A percentile compares a stretch with the other conserved stretches of the same genome.
phyloP scores from a whole-genome alignment of 1,140 invertebrate genomes.

The Caerostris extrusa region DNA sequence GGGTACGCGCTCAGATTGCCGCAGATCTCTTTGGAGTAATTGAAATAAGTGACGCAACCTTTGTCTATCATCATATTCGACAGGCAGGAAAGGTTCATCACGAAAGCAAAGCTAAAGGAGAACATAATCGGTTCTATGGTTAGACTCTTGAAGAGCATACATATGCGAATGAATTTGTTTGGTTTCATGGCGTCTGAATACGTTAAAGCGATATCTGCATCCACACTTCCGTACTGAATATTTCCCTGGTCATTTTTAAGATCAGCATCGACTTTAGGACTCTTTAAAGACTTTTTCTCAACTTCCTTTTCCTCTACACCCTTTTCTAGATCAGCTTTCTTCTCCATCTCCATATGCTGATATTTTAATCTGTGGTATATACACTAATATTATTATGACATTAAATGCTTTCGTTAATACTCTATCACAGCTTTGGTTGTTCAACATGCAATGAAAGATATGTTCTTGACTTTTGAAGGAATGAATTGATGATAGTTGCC shows the following conservation, averaged over 20 bases:
- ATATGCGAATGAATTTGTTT: neutral
- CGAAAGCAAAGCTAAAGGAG: conserved; percentile 6
- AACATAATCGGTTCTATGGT: conserved; percentile 66
- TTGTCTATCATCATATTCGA: conserved; percentile 68
- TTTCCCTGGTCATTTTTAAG: neutral
- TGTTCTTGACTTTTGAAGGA: no score
- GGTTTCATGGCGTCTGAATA: neutral
- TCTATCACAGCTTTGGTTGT: neutral
- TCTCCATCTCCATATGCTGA: neutral
- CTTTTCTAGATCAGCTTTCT: neutral
- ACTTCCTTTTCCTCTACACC: neutral
- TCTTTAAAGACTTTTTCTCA: neutral
- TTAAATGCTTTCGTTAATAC: neutral
- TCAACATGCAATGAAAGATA: no score
- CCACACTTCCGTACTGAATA: conserved; percentile 38
- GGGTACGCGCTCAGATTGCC: conserved; percentile 79
- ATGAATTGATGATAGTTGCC: no score
- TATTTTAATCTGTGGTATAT: neutral
- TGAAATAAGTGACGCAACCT: conserved; percentile 27
- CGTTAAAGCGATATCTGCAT: neutral
- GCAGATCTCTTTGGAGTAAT: conserved; percentile 32
- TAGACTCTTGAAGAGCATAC: neutral
- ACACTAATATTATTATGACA: neutral
- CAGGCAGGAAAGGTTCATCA: conserved; percentile 29
- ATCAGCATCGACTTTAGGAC: neutral